Evolutionary conservation across 2,797 vertebrate species (phyloP).

Genomic region (Hemibagrus guttatus): DNA sequence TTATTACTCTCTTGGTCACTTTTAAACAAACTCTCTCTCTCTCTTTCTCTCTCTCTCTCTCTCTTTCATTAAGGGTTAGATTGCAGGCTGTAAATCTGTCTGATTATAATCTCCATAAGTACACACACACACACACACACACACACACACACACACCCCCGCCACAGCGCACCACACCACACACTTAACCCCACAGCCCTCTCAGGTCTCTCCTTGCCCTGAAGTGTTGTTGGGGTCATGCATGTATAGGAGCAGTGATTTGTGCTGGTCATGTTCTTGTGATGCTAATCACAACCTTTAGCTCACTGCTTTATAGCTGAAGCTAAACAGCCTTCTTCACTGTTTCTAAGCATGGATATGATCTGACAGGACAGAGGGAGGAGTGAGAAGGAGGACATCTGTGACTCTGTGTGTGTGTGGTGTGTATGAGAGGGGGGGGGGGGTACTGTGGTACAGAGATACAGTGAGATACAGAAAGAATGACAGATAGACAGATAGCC

Average conservation of each 20-base stretch:
- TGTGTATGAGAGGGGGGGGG: conserved; percentile 6
- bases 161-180: conserved; percentile 2
- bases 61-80: conserved; percentile 24
- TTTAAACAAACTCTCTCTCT: no score
- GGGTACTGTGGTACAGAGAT: no score
- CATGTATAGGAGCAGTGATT: not conserved
- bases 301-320: not conserved
- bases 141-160: conserved; percentile 6
- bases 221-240: not conserved
- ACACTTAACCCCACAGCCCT: not conserved
- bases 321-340: not conserved
- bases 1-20: no score
- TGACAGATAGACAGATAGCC: not conserved
- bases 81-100: conserved; percentile 27
- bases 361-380: conserved; percentile 15
- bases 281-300: not conserved
- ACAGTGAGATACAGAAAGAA: conserved; percentile 3
- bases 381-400: conserved; percentile 24
- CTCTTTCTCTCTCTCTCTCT: conserved; percentile 18
- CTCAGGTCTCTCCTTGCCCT: not conserved
- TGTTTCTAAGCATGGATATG: conserved; percentile 2
- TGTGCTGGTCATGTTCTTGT: not conserved
- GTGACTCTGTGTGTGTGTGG: conserved; percentile 28
- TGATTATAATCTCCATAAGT: conserved; percentile 31
- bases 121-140: conserved; percentile 38